Base-by-base conservation (phyloP, 2,888 invertebrate species). In the Caenorhabditis sp. region DNA sequence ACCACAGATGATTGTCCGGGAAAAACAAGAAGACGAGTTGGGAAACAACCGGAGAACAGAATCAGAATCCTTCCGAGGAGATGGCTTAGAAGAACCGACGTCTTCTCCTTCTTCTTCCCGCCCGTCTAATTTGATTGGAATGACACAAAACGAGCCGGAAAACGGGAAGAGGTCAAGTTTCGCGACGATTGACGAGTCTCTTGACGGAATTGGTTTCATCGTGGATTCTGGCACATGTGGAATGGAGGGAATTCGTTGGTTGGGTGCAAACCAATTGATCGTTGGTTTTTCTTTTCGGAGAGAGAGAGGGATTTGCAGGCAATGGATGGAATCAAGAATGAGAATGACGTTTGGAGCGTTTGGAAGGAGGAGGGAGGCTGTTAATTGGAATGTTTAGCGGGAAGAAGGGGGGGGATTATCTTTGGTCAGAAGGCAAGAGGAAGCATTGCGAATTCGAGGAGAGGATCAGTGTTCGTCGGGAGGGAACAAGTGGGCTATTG, bases 101-200 rank as follows among this genome's bases (percentile, higher is more conserved):
- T n/a, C n/a, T n/a, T n/a, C n/a, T n/a, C n/a, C n/a, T n/a, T n/a
- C n/a, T n/a, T n/a, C n/a, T 40, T 13, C 40, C 28, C 11, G 9
- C 44, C 55, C 62, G 32, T 65, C 58, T 72, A 72, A 72, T 72
- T 72, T 65, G 64, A 72, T 65, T 64, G 65, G 62, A 71, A 71
- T 71, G 62, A 71, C 71, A 71, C n/a, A n/a, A n/a, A 71, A 71
- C 55, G 71, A 69, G 44, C 9, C 35, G 47, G n/a, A 37, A 67
- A 40, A n/a, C n/a, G 37, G 26, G 47, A 70, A n/a, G 60, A 61
- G 60, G 60, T 61, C 70, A 51, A 51, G 70, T 60, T 69, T 67
- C 47, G 40, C 50, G 28, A 26, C 26, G 44, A 68, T 68, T 68
- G 37, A 32, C 40, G 44, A 56, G 44, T 13, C 56, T 56, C 56